Evolutionary conservation across 2,888 invertebrate species (phyloP), one percentile per base, ranked within the genome.

Genomic region (Acleris laterana): DNA sequence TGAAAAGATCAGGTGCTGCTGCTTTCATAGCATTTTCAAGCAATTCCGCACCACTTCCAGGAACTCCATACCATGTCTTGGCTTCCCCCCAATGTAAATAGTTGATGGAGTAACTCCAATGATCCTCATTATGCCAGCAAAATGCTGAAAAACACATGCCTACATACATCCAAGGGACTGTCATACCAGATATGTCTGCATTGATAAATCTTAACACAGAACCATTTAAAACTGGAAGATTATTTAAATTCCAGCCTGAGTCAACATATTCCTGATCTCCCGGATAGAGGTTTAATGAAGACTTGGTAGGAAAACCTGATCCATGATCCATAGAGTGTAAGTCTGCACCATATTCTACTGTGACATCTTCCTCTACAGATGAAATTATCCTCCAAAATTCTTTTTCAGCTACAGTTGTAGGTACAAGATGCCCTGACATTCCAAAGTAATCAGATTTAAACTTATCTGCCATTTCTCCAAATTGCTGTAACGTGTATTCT

Each of bases 71-170:
- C 96, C 96, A 96, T 38, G 96, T 96, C 86, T 96, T 96, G 1
- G 96, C 94, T 79, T 97, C 96, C 60, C 96, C 96, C 96, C 96
- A 96, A 83, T 96, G 96, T 76, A 96, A 89, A 81, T 96, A 96
- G 82, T 97, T 97, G 69, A 96, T 96, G 25, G 96, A 96, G 80
- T 96, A 96, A 76, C 96, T 96, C 96, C 96, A 96, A 81, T 96
- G 96, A 80, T 96, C 96, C 85, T 96, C 96, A 83, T 95, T 96
- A 79, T 96, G 96, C 96, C 96, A 96, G 77, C 96, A 96, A 84
- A 96, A 96, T 71, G 96, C 96, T 60, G 96, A 95, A 86, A 96
- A 97, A 77, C 96, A 96, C 96, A 97, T 97, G 49, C 96, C 96
- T 67, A 97, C 96, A 89, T 97, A 96, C 93, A 96, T 96, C 96